Evolutionary conservation across 2,888 invertebrate genomes (phyloP), one percentile per base, ranked within the genome.

Genomic region (Pollenia angustigena): DNA sequence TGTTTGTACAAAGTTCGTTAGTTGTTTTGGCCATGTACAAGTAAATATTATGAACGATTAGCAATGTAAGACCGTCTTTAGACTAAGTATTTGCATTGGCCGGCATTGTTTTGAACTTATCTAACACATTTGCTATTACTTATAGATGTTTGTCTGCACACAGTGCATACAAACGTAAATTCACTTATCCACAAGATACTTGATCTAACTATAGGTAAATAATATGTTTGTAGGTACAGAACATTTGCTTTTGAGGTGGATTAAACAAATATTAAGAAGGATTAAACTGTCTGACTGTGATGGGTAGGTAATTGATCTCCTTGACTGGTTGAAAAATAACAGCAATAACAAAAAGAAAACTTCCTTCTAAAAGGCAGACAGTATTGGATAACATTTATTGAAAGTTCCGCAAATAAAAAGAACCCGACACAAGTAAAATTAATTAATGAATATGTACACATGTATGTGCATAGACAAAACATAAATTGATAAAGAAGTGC

Each of bases 171-270:
- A 54, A 50, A 66, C 23, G 44, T 66, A 23, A 18, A 72, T 64
- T 54, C 23, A 54, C 32, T 56, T 71, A 71, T 52, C 44, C 10
- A 23, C 60, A 74, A 75, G 40, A 68, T 60, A 81, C 54, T 58
- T 54, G 75, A 52, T 58, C 46, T 68, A 64, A 44, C 44, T 46
- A 23, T 54, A 71, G 16, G 79, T 64, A 85, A 85, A 62, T 48
- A 64, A 79, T 82, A 82, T 52, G 52, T 74, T 74, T 82, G 54
- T 79, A 79, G 78, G 78, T 79, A 69, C 18, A 69, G 54, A 74
- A 78, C 64, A 82, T 85, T 85, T 85, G 79, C 85, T 79, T 85
- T 85, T 85, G 85, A 85, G 85, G 85, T 85, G 82, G 85, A 85
- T 85, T 85, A 82, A 82, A 72, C 74, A 85, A 85, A 82, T 82